Evolutionary conservation across 2,888 invertebrate genomes (phyloP), one percentile per base, ranked within the genome.

Genomic region (Drosophila formosana): DNA sequence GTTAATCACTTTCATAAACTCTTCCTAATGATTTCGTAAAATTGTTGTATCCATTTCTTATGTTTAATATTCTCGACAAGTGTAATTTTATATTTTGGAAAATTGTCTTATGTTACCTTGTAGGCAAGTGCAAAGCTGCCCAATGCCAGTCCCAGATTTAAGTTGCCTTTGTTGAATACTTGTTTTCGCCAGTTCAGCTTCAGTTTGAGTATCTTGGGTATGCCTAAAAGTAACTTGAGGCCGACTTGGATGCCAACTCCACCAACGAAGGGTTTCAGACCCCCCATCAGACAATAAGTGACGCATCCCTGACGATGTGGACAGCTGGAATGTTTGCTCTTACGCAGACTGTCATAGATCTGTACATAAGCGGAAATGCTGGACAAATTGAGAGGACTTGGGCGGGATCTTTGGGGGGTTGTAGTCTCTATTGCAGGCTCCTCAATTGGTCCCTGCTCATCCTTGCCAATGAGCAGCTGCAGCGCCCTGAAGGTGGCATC

Each of bases 81-180:
- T 18, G 1, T 18, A 18, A 18, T 1, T 18, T 18, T 18, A 18
- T 8, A 32, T 32, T 9, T 30, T 30, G 8, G 5, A 1, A 30
- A 30, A 3, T 34, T n/a, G 9, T 11, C 61, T 55, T 50, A n/a
- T n/a, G n/a, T n/a, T n/a, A 95, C 96, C 92, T 95, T 94, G 88
- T 94, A 96, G 51, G 95, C 85, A 45, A 94, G 94, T 11, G 95
- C 93, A 88, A 95, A 95, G 76, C 94, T 94, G 41, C 95, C 95
- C 60, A 96, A 92, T 82, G 95, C 96, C 53, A 94, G 90, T 6
- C 95, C 96, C 68, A 96, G 89, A 74, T 94, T 94, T 4, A 95
- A 87, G 43, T 93, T 94, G 68, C 93, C 93, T 79, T 90, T 93
- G 78, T 93, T 93, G 55, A 94, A 93, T n/a, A 95, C 89, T 52